phyloP scores from a whole-genome alignment of 2,113 vertebrate genomes.

The Semicossyphus pulcher region DNA sequence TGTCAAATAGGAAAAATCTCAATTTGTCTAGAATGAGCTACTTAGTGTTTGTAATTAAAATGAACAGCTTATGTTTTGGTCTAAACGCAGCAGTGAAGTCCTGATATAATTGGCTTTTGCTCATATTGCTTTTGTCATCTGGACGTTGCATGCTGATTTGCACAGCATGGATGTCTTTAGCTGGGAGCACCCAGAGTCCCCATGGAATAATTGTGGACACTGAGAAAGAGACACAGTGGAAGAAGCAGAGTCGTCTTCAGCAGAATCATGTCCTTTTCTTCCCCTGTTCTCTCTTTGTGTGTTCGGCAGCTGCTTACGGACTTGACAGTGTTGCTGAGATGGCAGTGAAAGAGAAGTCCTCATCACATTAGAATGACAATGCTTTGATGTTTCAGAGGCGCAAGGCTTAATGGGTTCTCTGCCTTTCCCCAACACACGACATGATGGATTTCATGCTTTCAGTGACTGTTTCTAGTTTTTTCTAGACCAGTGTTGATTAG shows the following conservation, averaged over 20 bases:
- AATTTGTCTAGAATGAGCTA: slow-evolving; percentile 1
- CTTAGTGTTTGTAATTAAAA: slow-evolving; percentile 34
- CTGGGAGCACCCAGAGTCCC: slow-evolving; percentile 46
- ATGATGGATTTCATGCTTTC: slow-evolving; percentile 27
- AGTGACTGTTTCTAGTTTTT: slow-evolving; percentile 5
- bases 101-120: slow-evolving; percentile 49
- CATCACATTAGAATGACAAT: slow-evolving; percentile 45
- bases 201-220: slow-evolving; percentile 20
- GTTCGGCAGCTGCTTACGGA: slow-evolving; percentile 24
- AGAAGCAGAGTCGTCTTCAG: slow-evolving; percentile 10
- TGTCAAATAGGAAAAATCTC: neutral
- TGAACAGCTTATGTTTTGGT: slow-evolving; percentile 15
- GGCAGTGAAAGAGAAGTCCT: slow-evolving; percentile 35
- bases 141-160: slow-evolving; percentile 50
- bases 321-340: slow-evolving; percentile 39
- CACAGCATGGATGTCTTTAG: slow-evolving; percentile 37
- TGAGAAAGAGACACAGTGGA: neutral
- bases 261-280: slow-evolving; percentile 8
- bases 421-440: slow-evolving; percentile 11
- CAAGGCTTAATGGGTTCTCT: slow-evolving; percentile 30
- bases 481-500: slow-evolving; percentile 1
- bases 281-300: neutral
- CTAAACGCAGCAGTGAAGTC: slow-evolving; percentile 12
- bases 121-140: slow-evolving; percentile 63
- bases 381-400: slow-evolving; percentile 55